Evolutionary conservation across 2,797 vertebrate genomes (phyloP).

Genomic region (Microctenopoma stevenorrisi): DNA sequence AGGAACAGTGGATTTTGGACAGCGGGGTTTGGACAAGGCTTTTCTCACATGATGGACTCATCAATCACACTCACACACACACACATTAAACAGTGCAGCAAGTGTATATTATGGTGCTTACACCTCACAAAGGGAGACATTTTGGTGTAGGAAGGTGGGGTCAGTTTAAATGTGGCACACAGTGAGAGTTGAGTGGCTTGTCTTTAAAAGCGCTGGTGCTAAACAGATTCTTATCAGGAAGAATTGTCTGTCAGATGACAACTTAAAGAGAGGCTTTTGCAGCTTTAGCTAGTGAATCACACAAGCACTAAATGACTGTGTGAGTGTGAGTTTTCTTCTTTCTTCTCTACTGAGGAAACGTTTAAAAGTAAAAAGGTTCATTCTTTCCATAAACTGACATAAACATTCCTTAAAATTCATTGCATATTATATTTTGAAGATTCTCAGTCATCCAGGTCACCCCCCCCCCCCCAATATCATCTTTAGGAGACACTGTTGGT

Average conservation of each 20-base stretch:
- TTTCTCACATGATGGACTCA: conserved; percentile 28
- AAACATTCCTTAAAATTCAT: too few relatives aligned
- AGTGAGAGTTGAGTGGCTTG: conserved; percentile 60
- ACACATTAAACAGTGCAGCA: conserved; percentile 10
- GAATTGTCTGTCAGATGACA: conserved; percentile 24
- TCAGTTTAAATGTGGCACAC: conserved; percentile 38
- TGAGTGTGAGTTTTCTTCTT: neutral
- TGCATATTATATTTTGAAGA: too few relatives aligned
- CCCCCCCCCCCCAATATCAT: too few relatives aligned
- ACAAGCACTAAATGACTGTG: neutral
- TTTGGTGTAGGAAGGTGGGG: conserved; percentile 6
- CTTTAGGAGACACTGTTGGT: too few relatives aligned
- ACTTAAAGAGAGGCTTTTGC: conserved; percentile 28
- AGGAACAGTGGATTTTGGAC: conserved; percentile 58
- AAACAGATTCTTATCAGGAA: conserved; percentile 68
- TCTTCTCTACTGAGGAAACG: too few relatives aligned
- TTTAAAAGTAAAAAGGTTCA: too few relatives aligned
- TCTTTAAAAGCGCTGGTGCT: conserved; percentile 58
- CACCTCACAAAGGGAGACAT: conserved; percentile 41
- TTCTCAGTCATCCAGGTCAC: too few relatives aligned
- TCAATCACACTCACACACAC: conserved; percentile 8
- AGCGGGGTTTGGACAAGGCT: conserved; percentile 19
- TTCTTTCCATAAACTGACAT: too few relatives aligned
- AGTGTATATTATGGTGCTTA: conserved; percentile 38
- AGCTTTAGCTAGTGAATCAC: neutral